Conservation (phyloP, 2,113 vertebrate genomes). For the Crotalus tigris region DNA sequence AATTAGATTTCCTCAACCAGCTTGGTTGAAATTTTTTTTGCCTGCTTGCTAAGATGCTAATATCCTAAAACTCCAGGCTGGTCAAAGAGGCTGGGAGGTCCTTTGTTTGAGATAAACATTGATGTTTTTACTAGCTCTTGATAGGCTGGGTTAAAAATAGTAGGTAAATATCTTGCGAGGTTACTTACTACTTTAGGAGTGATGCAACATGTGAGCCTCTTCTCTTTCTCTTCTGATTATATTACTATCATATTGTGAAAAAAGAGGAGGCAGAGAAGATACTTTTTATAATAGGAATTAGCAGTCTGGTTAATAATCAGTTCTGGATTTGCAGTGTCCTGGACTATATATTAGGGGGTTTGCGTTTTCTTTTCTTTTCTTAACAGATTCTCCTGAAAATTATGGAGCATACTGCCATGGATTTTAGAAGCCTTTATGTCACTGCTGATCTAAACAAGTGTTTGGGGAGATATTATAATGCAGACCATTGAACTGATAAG, state of each 20-base stretch:
- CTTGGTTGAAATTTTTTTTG: not conserved
- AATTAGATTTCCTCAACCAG: not conserved
- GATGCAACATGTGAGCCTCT: not conserved
- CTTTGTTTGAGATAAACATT: not conserved
- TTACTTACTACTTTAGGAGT: not conserved
- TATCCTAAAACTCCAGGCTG: not conserved
- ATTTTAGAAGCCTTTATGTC: slow-evolving; percentile 33
- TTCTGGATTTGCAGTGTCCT: not conserved
- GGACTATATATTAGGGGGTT: not conserved
- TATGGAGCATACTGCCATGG: slow-evolving; percentile 15
- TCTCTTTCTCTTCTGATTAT: not conserved
- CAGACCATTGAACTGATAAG: slow-evolving; percentile 49
- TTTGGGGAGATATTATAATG: slow-evolving; percentile 47
- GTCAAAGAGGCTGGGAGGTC: not conserved
- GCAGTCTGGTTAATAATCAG: not conserved
- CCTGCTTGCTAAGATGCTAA: not conserved
- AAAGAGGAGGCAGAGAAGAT: not conserved
- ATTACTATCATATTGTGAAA: not conserved
- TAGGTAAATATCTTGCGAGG: not conserved
- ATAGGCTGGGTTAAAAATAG: not conserved
- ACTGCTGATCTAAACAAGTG: slow-evolving; percentile 44
- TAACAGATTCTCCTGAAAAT: slow-evolving; percentile 17
- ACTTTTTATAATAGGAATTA: not conserved
- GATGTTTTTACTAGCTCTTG: not conserved
- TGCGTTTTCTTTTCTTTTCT: not conserved